Evolutionary conservation across 1,140 invertebrate species (phyloP).

Genomic region (Macrotrachela quadricornifera): DNA sequence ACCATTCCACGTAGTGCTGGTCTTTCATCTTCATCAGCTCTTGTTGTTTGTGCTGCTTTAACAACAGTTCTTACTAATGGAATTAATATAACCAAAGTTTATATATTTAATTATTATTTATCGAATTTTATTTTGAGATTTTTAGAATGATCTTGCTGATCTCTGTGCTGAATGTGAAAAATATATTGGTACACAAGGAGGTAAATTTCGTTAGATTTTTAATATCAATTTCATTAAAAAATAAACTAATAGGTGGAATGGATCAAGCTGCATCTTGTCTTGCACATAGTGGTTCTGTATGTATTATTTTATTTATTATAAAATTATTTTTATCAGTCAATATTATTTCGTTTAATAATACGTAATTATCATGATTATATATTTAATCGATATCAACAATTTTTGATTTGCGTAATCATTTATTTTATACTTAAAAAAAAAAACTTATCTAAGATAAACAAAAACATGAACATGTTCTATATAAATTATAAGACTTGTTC

Average conservation of each 20-base stretch:
- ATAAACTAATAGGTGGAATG: constrained; percentile 57
- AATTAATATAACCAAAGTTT: constrained; percentile 19
- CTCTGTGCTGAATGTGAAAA: constrained; percentile 66
- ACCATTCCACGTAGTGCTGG: constrained; percentile 44
- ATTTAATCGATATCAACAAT: too few species aligned
- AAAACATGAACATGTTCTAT: too few species aligned
- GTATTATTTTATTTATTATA: too few species aligned
- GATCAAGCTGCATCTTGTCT: constrained; percentile 94
- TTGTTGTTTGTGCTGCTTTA: constrained; percentile 74
- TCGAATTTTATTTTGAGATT: constrained; percentile 1
- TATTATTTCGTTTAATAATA: too few species aligned
- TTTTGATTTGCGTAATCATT: too few species aligned
- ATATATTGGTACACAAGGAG: constrained; percentile 67
- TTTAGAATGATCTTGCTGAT: constrained; percentile 50
- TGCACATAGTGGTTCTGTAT: constrained; percentile 45
- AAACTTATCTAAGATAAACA: too few species aligned
- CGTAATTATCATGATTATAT: too few species aligned
- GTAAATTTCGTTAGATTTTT: too few species aligned
- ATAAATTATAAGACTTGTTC: too few species aligned
- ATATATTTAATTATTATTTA: constrained; percentile 5
- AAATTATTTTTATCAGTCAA: too few species aligned
- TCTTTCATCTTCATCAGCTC: constrained; percentile 81
- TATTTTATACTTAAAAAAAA: too few species aligned
- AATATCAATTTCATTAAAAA: too few species aligned
- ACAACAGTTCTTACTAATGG: constrained; percentile 49